Base-by-base conservation (phyloP, 2,888 invertebrate genomes). In the Epinotia bilunana region DNA sequence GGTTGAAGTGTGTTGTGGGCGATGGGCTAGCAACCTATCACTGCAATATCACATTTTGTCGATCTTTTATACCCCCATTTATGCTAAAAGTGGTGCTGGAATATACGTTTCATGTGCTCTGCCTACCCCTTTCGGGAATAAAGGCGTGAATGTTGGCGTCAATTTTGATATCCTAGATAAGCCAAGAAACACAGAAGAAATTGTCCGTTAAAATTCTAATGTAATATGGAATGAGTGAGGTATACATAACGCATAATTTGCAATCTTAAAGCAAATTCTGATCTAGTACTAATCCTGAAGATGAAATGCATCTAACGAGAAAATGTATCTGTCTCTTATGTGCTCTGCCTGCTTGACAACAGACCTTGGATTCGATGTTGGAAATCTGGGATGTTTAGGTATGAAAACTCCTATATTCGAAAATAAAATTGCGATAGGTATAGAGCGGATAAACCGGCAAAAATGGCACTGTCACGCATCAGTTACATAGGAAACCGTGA, bases 401-500 rank as follows among this genome's bases (percentile, higher is more conserved):
- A 16, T 5, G 0, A 16, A 49, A 49, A 4, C 49, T 4, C 16
- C 13, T 3, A 49, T 3, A 49, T 49, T 49, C 13, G 16, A 53
- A 53, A 53, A 53, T 49, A n/a, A 49, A 49, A 49, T 16, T 49
- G 16, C 16, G 16, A 49, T 49, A 46, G 12, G 12, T 16, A 3
- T 49, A 16, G 49, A 49, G 49, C 49, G 16, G 1, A 49, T 49
- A 53, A n/a, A 53, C n/a, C n/a, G 53, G n/a, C n/a, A 53, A 53
- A 53, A 16, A 49, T 49, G 49, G 49, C 16, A 53, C n/a, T 53
- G 5, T 53, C 53, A 53, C 5, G 53, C 53, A 53, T 53, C 53
- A 53, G 49, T 16, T 28, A 43, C 63, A 23, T 63, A 64, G 49
- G 28, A 64, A 65, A 65, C 53, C 49, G 49, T 53, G 4, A 65